Percentiles rank a stretch among this genome's conserved stretches.
phyloP scores from a whole-genome alignment of 2,888 invertebrate genomes.

The Rugalucina vietnamica region DNA sequence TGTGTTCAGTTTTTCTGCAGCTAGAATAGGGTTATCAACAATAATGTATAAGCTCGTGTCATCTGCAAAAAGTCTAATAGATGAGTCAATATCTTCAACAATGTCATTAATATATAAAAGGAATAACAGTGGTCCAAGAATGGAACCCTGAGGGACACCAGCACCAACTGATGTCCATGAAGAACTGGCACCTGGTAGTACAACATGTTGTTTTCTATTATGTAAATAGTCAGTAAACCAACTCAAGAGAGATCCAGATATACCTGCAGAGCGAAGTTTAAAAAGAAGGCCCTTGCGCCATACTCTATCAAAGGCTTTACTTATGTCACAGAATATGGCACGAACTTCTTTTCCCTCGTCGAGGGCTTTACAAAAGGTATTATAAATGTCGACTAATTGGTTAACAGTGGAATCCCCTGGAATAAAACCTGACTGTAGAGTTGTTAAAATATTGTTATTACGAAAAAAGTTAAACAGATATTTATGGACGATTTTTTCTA shows the following conservation, averaged over 20 bases:
- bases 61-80: neutral
- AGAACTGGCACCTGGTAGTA: neutral
- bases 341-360: constrained; percentile 37
- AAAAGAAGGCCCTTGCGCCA: constrained; percentile 25
- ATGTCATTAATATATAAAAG: neutral
- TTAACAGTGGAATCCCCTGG: constrained; percentile 34
- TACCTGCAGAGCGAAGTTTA: neutral
- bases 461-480: no score
- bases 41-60: neutral
- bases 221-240: neutral
- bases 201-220: neutral
- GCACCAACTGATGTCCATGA: neutral
- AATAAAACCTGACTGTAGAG: constrained; percentile 27
- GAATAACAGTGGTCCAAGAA: neutral
- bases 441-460: neutral
- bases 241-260: neutral
- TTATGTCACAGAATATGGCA: constrained; percentile 39
- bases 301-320: constrained; percentile 48
- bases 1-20: neutral
- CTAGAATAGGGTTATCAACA: neutral
- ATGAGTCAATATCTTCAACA: neutral
- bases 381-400: constrained; percentile 17
- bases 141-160: neutral
- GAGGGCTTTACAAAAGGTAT: constrained; percentile 22
- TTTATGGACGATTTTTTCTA: no score